phyloP scores from a whole-genome alignment of 2,113 vertebrate genomes.

The Catharus fuscescens region DNA sequence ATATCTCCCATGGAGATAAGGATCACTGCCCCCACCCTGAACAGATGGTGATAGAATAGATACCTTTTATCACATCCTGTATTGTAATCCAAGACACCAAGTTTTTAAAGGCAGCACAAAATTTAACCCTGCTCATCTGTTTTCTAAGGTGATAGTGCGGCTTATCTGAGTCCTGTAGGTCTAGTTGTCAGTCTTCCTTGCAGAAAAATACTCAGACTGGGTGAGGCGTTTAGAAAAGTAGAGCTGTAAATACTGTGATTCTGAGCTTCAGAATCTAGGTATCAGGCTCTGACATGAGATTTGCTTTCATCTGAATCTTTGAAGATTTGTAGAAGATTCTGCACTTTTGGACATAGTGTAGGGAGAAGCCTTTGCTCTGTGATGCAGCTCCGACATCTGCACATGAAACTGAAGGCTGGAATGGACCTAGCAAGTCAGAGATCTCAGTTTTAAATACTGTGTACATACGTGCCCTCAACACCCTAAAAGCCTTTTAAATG shows the following conservation, averaged over 20 bases:
- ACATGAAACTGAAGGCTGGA: background rate
- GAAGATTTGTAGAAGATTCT: background rate
- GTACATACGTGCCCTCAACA: background rate
- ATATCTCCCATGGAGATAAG: too few relatives aligned
- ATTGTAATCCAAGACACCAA: too few relatives aligned
- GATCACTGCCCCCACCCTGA: too few relatives aligned
- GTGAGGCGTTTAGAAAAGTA: background rate
- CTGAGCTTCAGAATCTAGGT: background rate
- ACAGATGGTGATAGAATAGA: too few relatives aligned
- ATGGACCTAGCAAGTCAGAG: background rate
- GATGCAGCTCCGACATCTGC: rapidly evolving
- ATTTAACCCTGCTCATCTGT: background rate
- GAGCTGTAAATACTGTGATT: background rate
- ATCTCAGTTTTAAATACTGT: background rate
- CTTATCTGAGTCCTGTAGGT: background rate
- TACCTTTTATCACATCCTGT: too few relatives aligned
- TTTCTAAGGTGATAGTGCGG: background rate
- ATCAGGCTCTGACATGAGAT: background rate
- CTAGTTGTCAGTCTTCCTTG: background rate
- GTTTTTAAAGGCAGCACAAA: background rate
- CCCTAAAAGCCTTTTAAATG: background rate
- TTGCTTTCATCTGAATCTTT: background rate
- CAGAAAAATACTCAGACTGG: background rate
- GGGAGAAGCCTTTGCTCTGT: background rate
- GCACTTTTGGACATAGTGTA: rapidly evolving